These are phyloP conservation scores for Apotomis turbidana DNA, from an alignment of 2,888 invertebrate species.

Conservation along the genomic window DNA sequence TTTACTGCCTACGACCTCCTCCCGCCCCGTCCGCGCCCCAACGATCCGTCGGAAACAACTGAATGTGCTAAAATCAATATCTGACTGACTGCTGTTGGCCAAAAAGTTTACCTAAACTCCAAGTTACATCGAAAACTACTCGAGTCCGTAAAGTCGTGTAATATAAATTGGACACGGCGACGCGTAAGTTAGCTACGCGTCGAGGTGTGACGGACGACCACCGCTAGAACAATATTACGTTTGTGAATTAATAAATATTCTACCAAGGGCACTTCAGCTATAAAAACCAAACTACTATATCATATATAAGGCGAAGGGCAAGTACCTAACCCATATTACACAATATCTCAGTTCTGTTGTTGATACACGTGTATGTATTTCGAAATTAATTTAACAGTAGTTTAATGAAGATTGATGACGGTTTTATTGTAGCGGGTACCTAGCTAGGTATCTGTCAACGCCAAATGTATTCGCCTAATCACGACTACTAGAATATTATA, in stretches of 20 bases:
- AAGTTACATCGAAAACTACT: conserved; percentile 7
- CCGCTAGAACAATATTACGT: conserved; percentile 14
- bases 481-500: not conserved
- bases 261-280: conserved; percentile 19
- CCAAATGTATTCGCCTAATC: conserved; percentile 6
- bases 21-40: conserved; percentile 48
- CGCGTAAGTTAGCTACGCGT: conserved; percentile 1
- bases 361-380: conserved; percentile 12
- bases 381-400: conserved; percentile 25
- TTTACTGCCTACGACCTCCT: conserved; percentile 67
- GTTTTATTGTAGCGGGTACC: not conserved
- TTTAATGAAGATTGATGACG: conserved; percentile 29
- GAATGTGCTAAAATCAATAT: conserved; percentile 82
- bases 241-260: conserved; percentile 15
- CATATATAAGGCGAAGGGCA: conserved; percentile 35
- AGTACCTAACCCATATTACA: conserved; percentile 20
- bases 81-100: conserved; percentile 66
- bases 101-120: conserved; percentile 48
- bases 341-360: conserved; percentile 27
- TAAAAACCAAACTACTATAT: conserved; percentile 7
- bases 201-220: not conserved
- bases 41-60: conserved; percentile 75
- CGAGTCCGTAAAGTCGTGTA: conserved; percentile 9
- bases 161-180: conserved; percentile 12
- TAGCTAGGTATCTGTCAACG: conserved; percentile 21